Evolutionary conservation across 2,888 invertebrate genomes (phyloP).

Genomic region (Drymonia ruficornis): DNA sequence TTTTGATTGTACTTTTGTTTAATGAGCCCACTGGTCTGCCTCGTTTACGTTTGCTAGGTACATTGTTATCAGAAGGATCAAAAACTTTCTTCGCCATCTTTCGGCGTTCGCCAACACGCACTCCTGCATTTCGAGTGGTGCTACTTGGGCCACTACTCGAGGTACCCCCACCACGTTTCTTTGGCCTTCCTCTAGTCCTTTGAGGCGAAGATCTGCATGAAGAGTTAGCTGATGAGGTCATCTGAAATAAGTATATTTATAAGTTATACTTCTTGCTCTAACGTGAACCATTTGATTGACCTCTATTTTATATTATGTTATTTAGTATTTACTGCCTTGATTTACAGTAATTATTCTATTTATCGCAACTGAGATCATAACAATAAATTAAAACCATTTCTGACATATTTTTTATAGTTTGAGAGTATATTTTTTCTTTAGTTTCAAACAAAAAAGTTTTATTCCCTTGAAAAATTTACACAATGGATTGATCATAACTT

Average conservation of each 20-base stretch:
- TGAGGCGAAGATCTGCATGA: slow-evolving; percentile 79
- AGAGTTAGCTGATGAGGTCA: slow-evolving; percentile 81
- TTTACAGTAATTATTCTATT: too few relatives aligned
- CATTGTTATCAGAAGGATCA: slow-evolving; percentile 93
- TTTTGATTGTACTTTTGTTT: slow-evolving; percentile 85
- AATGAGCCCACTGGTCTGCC: slow-evolving; percentile 87
- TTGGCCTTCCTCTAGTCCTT: slow-evolving; percentile 74
- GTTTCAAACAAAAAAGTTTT: too few relatives aligned
- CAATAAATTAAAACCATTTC: too few relatives aligned
- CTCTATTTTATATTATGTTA: too few relatives aligned
- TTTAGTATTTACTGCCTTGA: too few relatives aligned
- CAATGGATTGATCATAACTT: too few relatives aligned
- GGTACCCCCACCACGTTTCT: slow-evolving; percentile 64
- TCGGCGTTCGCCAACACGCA: slow-evolving; percentile 85
- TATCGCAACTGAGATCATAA: too few relatives aligned
- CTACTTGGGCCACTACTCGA: slow-evolving; percentile 56
- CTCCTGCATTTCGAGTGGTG: slow-evolving; percentile 63
- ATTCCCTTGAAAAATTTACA: too few relatives aligned
- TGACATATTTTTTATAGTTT: too few relatives aligned
- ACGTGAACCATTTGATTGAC: too few relatives aligned
- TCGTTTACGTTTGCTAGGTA: slow-evolving; percentile 88
- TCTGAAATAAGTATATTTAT: slow-evolving; percentile 49
- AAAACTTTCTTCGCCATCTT: slow-evolving; percentile 94
- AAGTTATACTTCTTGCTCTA: too few relatives aligned
- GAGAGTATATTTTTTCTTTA: too few relatives aligned